Percentiles rank a stretch among this genome's conserved stretches.
Conservation (phyloP, 2,113 vertebrate species). For the Galeopterus variegatus region DNA sequence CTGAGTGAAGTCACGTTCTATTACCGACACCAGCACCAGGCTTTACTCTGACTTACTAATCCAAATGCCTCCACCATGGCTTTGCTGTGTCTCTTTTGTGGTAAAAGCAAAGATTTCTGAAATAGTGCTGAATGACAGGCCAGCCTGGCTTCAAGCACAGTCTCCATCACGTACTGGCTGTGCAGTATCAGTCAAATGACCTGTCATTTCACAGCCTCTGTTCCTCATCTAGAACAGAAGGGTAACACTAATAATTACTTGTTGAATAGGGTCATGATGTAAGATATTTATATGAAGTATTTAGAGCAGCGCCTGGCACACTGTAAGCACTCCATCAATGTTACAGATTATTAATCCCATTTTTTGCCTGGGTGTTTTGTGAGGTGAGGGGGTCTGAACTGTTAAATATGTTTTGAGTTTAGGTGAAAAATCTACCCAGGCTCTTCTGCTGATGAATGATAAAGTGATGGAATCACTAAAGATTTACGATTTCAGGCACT, state of each 20-base stretch:
- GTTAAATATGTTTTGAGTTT: conserved; percentile 21
- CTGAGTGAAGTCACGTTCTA: background rate
- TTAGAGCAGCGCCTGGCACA: background rate
- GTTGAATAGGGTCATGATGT: background rate
- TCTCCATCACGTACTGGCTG: background rate
- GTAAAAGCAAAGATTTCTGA: conserved; percentile 43
- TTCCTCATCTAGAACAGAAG: background rate
- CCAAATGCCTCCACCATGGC: background rate
- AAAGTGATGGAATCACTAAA: background rate
- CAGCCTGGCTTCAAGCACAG: background rate
- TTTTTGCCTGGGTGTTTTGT: background rate
- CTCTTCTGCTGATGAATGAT: background rate
- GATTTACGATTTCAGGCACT: background rate
- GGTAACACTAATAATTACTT: background rate
- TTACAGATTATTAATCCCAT: background rate
- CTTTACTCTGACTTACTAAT: background rate
- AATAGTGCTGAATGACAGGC: background rate
- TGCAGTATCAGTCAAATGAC: background rate
- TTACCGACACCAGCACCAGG: background rate
- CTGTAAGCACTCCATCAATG: background rate
- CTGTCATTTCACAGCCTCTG: background rate
- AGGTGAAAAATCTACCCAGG: conserved; percentile 14
- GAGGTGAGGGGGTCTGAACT: background rate
- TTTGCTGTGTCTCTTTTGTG: background rate
- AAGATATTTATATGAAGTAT: background rate